Base-by-base conservation (phyloP, 2,888 invertebrate genomes). In the Melanostoma mellinum region DNA sequence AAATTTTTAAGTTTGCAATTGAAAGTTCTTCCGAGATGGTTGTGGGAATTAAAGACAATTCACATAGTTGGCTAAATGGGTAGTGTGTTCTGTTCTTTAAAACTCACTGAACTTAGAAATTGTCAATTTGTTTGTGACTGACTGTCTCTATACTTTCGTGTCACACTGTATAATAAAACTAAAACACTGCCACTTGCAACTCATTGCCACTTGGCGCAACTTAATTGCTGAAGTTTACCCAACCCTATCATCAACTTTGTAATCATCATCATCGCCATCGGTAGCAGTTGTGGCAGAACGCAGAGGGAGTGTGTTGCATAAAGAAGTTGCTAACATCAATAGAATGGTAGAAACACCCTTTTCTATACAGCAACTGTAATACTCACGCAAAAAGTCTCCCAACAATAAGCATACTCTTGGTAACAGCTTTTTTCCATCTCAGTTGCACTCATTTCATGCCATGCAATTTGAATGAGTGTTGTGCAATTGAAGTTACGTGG, bases 401-500 rank as follows among this genome's bases (percentile, higher is more conserved):
- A 58, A 75, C 75, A 74, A 44, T 56, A 63, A 44, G 50, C 76
- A 75, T 63, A 73, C 60, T 72, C 55, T 53, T 68, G 50, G 63
- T 42, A 71, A 69, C 75, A 48, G 20, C 53, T 65, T 50, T 42
- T 33, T 6, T 63, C 32, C n/a, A 40, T 63, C 35, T 42, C 36
- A 33, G 44, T 44, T 35, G 10, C 53, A n/a, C 63, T 50, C 20
- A 20, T 33, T 50, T 46, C 20, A 46, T 20, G 20, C 20, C 20
- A 20, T 20, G 20, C 36, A 30, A 50, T 35, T 8, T 30, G 44
- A 36, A 32, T 56, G 20, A 33, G 35, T 61, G 20, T 60, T 61
- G 65, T 76, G 71, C 60, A 65, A 74, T 79, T 84, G 71, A 71
- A 79, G 84, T 79, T 84, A 58, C 72, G 67, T 67, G 65, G 50